phyloP scores from a whole-genome alignment of 1,140 invertebrate species.

The Oscheius sp. region DNA sequence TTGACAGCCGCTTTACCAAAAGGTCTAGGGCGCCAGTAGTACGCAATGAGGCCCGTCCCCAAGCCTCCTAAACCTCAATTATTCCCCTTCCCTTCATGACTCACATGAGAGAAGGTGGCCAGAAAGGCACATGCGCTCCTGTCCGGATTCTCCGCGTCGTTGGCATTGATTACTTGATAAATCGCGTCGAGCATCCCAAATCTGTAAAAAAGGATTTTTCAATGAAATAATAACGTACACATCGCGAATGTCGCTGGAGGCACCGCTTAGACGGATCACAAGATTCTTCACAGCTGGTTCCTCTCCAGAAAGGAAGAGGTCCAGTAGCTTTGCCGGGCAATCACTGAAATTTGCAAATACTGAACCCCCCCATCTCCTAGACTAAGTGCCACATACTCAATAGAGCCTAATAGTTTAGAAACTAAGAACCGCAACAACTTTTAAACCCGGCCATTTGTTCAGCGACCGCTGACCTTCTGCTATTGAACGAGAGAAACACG shows the following conservation, averaged over 20 bases:
- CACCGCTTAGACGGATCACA: neutral
- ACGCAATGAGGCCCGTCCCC: conserved; percentile 26
- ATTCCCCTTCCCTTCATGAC: neutral
- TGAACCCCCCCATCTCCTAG: neutral
- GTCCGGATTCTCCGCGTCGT: neutral
- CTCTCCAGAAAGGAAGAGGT: neutral
- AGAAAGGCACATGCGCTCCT: neutral
- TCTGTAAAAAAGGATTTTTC: neutral
- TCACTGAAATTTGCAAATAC: conserved; percentile 2
- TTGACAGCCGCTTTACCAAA: conserved; percentile 11
- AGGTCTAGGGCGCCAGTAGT: conserved; percentile 23
- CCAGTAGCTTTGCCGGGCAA: neutral
- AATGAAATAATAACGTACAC: conserved; percentile 2
- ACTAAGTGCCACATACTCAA: neutral
- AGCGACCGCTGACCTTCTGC: neutral
- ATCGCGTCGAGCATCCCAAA: neutral
- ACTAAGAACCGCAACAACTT: neutral
- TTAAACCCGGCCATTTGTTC: neutral
- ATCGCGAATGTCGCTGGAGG: neutral
- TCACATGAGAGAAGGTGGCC: neutral
- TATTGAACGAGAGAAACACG: neutral
- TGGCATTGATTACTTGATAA: neutral
- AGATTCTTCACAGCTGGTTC: neutral
- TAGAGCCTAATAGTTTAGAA: neutral
- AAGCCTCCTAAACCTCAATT: conserved; percentile 26